A percentile compares a stretch with the other conserved stretches of the same genome.
These are phyloP conservation scores for Synanthedon myopaeformis DNA, from an alignment of 2,888 invertebrate species.

Conservation along the genomic window DNA sequence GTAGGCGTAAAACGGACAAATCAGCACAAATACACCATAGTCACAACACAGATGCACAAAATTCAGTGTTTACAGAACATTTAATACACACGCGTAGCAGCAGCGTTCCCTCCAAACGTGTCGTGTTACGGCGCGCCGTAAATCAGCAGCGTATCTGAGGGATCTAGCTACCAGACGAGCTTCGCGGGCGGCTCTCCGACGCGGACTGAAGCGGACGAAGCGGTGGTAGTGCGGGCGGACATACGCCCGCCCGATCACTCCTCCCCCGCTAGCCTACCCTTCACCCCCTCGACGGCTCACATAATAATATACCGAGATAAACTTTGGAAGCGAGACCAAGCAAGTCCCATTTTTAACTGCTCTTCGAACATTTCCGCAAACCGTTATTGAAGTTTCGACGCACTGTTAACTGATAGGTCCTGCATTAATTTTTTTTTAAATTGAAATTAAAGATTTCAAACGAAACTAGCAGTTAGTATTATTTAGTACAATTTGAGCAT, in stretches of 20 bases:
- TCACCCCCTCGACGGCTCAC: conserved; percentile 27
- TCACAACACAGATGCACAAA: conserved; percentile 63
- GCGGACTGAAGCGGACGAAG: conserved; percentile 68
- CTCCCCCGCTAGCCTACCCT: conserved; percentile 24
- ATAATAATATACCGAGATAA: conserved; percentile 50
- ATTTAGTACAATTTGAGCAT: conserved; percentile 9
- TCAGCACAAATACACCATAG: conserved; percentile 56
- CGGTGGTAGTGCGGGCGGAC: conserved; percentile 62
- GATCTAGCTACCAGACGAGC: conserved; percentile 60
- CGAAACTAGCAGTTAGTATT: background rate
- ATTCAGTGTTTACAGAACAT: conserved; percentile 62
- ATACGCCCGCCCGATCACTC: conserved; percentile 46
- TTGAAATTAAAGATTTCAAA: background rate
- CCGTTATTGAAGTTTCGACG: conserved; percentile 28
- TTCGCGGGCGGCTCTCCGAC: conserved; percentile 62
- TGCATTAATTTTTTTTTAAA: conserved; percentile 20
- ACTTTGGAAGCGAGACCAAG: conserved; percentile 53
- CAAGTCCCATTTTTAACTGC: conserved; percentile 53
- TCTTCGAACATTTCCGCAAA: conserved; percentile 46
- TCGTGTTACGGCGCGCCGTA: conserved; percentile 70
- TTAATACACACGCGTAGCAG: conserved; percentile 56
- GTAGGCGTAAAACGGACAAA: conserved; percentile 34
- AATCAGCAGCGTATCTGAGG: conserved; percentile 71
- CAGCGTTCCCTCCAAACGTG: conserved; percentile 69
- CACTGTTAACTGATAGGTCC: conserved; percentile 5